Conservation (phyloP, 1,140 invertebrate species). For the Neodiprion lecontei region DNA sequence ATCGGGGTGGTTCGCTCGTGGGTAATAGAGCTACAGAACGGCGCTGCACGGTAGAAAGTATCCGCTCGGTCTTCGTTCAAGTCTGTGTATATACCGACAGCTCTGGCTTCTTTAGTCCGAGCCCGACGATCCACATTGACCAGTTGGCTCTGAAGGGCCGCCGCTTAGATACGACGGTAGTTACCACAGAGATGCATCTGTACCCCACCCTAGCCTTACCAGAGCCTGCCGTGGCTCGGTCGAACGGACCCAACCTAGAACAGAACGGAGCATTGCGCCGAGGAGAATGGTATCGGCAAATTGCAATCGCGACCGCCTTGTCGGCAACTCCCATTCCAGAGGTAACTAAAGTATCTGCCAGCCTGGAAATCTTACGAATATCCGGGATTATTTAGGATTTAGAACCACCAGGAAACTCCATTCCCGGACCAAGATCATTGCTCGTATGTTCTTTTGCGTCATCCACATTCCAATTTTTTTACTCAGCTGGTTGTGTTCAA, state of each 20-base stretch:
- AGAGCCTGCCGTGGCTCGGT: conserved; percentile 22
- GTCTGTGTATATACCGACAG: neutral
- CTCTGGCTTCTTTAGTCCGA: neutral
- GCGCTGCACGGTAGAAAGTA: neutral
- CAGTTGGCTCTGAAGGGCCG: conserved; percentile 25
- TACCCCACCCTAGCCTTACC: conserved; percentile 41
- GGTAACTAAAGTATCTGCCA: conserved; percentile 23
- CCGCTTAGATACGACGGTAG: conserved; percentile 39
- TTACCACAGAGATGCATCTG: conserved; percentile 45
- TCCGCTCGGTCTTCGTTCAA: neutral
- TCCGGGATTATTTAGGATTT: conserved; percentile 38
- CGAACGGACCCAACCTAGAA: conserved; percentile 3
- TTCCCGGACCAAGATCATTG: conserved; percentile 15
- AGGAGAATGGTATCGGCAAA: conserved; percentile 57
- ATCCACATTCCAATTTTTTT: too few species aligned
- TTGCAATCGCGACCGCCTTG: conserved; percentile 56
- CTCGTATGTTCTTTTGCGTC: neutral
- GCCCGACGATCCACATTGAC: conserved; percentile 41
- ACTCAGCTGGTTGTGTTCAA: too few species aligned
- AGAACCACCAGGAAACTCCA: conserved; percentile 27
- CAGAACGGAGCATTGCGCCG: conserved; percentile 29
- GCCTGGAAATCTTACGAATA: conserved; percentile 36
- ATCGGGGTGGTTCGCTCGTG: neutral
- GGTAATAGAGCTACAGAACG: conserved; percentile 7
- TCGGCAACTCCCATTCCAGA: conserved; percentile 47